Evolutionary conservation across 2,797 vertebrate genomes (phyloP), one percentile per base, ranked within the genome.

Genomic region (Tiaroga cobitis): DNA sequence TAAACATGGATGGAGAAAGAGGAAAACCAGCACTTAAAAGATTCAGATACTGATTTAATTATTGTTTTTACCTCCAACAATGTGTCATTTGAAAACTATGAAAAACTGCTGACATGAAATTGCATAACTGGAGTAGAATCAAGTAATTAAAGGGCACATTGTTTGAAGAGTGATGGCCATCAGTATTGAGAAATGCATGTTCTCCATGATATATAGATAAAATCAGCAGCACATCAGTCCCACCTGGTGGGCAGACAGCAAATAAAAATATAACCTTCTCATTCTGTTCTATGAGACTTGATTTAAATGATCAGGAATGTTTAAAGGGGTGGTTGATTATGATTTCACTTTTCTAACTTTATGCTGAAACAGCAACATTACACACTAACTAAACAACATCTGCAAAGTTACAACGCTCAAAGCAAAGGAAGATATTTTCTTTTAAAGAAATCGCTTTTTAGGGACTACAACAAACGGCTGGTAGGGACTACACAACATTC

Each of bases 211-310:
- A 18, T 16, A 15, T 3, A 86, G 51, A 86, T 83, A 69, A 83
- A 37, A 86, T 75, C 83, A 80, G 67, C 73, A 84, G 86, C 73
- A 59, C 81, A 85, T 82, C 56, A 88, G 88, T 90, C 91, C 92
- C 92, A 90, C 89, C 92, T 92, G 89, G 90, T 92, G 92, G 92
- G 77, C 86, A 87, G 84, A 82, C 61, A 41, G 84, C 39, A 79
- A 67, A 73, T 63, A 73, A 46, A 83, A 81, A 73, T 72, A 29
- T 21, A 24, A 84, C n/a, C 26, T 81, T 54, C 46, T 51, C 78
- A 67, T 63, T 67, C 0, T 61, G 8, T 59, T 26, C 13, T 0
- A 3, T 67, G 26, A 65, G 37, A 68, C 32, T 15, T 39, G 18
- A 32, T 83, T 84, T 79, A 85, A 81, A 76, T 76, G 34, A 9